A percentile compares a stretch with the other conserved stretches of the same genome.
phyloP scores from a whole-genome alignment of 1,140 invertebrate genomes.

The Battus philenor region DNA sequence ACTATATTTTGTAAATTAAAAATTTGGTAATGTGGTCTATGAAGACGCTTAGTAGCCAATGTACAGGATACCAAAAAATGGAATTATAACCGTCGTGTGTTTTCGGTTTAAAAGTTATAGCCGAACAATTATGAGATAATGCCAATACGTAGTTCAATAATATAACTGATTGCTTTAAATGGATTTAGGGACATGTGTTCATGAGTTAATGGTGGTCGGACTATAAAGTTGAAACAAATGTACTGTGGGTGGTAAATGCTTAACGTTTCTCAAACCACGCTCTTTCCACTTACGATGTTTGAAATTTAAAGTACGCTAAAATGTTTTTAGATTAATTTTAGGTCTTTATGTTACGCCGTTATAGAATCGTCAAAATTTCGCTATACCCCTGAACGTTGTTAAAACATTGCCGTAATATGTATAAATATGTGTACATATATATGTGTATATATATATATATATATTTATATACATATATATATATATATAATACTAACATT shows the following conservation, averaged over 20 bases:
- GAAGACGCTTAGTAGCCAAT: slow-evolving; percentile 20
- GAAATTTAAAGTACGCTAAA: no score
- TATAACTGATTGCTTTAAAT: slow-evolving; percentile 56
- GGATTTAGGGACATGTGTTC: slow-evolving; percentile 53
- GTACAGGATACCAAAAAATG: slow-evolving; percentile 30
- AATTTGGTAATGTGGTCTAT: not conserved
- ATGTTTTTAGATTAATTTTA: no score
- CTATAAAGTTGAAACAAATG: slow-evolving; percentile 32
- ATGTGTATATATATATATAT: no score
- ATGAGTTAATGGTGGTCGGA: slow-evolving; percentile 51
- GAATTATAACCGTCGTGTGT: slow-evolving; percentile 20
- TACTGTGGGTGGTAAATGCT: slow-evolving; percentile 20
- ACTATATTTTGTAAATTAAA: no score
- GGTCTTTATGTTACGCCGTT: no score
- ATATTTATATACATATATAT: no score
- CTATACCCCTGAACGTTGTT: no score
- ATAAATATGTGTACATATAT: no score
- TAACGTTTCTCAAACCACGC: slow-evolving; percentile 5
- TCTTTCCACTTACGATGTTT: no score
- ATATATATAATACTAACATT: no score
- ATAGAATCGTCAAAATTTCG: no score
- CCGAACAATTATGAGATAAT: slow-evolving; percentile 39
- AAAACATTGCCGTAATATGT: no score
- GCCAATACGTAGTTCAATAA: slow-evolving; percentile 38
- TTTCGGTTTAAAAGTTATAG: slow-evolving; percentile 31